These are phyloP conservation scores for Druon quercuslanigerum DNA, from an alignment of 1,140 invertebrate species.

Conservation along the genomic window DNA sequence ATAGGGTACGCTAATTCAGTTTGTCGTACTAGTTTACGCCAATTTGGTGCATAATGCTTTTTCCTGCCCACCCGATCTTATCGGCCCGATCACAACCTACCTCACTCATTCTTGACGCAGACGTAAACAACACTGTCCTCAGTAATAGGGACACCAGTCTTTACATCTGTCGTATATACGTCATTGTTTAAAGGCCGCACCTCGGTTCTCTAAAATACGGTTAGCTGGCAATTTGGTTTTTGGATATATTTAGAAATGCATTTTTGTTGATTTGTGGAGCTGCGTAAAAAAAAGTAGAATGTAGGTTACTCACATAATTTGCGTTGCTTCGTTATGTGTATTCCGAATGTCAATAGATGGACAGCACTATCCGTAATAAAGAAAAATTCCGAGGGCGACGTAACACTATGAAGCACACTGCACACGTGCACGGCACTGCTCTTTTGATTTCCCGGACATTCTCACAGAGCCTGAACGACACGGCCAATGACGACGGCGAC, in stretches of 20 bases:
- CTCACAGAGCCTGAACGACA: constrained; percentile 39
- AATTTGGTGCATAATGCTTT: too few species aligned
- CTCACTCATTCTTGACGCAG: too few species aligned
- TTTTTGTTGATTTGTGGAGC: neutral
- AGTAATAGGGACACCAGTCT: too few species aligned
- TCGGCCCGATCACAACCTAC: too few species aligned
- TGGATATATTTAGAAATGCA: neutral
- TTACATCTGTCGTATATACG: too few species aligned
- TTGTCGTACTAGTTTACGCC: too few species aligned
- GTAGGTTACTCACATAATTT: constrained; percentile 60
- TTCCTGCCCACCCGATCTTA: too few species aligned
- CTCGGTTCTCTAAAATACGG: neutral
- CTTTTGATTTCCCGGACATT: constrained; percentile 43
- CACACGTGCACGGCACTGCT: constrained; percentile 64
- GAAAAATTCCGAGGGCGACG: constrained; percentile 29
- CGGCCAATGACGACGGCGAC: constrained; percentile 43
- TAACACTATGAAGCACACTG: constrained; percentile 41
- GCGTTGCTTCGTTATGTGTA: constrained; percentile 48
- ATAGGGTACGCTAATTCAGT: too few species aligned
- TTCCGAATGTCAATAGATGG: constrained; percentile 33
- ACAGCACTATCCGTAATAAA: constrained; percentile 38
- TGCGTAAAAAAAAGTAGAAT: neutral
- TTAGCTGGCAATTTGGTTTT: neutral
- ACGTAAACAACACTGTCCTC: too few species aligned
- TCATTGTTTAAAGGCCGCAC: too few species aligned